Conservation (phyloP, 92 coral and sea anemone genomes). For the Bergia sp. region DNA sequence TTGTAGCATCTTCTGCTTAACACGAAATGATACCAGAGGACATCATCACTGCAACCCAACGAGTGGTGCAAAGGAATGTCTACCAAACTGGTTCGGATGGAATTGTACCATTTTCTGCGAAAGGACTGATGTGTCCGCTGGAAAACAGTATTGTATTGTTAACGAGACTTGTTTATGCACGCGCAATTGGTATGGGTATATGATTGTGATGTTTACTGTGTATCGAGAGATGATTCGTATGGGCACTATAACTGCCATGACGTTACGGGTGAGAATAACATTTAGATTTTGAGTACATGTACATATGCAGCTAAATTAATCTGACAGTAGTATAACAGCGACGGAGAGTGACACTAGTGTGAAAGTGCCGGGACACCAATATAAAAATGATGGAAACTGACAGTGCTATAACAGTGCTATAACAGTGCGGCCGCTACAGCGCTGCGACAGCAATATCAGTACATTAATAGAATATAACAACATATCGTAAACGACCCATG, state of each 20-base stretch:
- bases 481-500: no score
- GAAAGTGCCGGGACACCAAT: not conserved
- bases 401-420: no score
- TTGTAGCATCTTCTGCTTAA: slow-evolving; percentile 46
- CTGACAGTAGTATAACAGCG: not conserved
- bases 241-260: slow-evolving; percentile 49
- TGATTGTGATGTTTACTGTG: slow-evolving; percentile 50
- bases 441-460: not conserved
- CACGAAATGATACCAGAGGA: slow-evolving; percentile 55
- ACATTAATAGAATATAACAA: no score
- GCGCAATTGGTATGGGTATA: slow-evolving; percentile 50
- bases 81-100: slow-evolving; percentile 76
- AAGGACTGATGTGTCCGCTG: slow-evolving; percentile 46
- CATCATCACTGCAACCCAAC: slow-evolving; percentile 62
- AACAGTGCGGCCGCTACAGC: no score
- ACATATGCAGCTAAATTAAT: no score
- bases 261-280: not conserved
- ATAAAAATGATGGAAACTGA: not conserved
- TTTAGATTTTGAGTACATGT: not conserved
- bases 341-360: not conserved
- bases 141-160: slow-evolving; percentile 58
- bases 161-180: slow-evolving; percentile 49
- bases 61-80: slow-evolving; percentile 71
- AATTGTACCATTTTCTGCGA: slow-evolving; percentile 67
- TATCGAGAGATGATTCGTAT: slow-evolving; percentile 2